Base-by-base conservation (phyloP, 2,797 vertebrate genomes). In the Setipinna tenuifilis region DNA sequence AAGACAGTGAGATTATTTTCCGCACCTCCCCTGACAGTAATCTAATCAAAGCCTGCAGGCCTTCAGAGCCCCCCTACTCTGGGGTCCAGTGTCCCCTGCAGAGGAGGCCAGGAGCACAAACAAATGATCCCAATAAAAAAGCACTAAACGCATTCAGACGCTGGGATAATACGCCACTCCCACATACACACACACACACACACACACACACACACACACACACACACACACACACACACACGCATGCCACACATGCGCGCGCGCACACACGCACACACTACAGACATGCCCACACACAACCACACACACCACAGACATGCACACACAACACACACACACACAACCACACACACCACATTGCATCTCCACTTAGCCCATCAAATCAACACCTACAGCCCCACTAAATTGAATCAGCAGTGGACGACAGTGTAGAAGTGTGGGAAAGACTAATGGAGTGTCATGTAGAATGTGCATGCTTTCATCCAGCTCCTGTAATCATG, bases 121-220 rank as follows among this genome's bases (percentile, higher is more conserved):
- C 61, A 87, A 78, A 85, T 75, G 68, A 75, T 61, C 82, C 68
- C 68, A 75, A 75, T 75, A 75, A 75, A 75, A 41, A 75, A 75
- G 68, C 65, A 75, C 68, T 75, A 75, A 35, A 75, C 14, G 16
- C 68, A 75, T 16, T 6, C 68, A 75, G 12, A 78, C 81, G 2
- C 23, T 82, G 35, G 35, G 41, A 81, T 78, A 68, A n/a, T 16
- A 62, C 25, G 82, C 75, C 65, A 71, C 65, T 16, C 65, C 14
- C 65, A 35, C 12, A 16, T 5, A 17, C 28, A 19, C 28, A 35
- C 28, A 35, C 68, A 75, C 68, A 75, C 28, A 65, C 61, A 65
- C n/a, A 25, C 59, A 25, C 61, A 65, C 61, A 65, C 5, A 65
- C 61, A 71, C 14, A 19, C 68, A 75, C 68, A 75, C 68, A 75